phyloP scores from a whole-genome alignment of 1,140 invertebrate species.

The Bombus vancouverensis region DNA sequence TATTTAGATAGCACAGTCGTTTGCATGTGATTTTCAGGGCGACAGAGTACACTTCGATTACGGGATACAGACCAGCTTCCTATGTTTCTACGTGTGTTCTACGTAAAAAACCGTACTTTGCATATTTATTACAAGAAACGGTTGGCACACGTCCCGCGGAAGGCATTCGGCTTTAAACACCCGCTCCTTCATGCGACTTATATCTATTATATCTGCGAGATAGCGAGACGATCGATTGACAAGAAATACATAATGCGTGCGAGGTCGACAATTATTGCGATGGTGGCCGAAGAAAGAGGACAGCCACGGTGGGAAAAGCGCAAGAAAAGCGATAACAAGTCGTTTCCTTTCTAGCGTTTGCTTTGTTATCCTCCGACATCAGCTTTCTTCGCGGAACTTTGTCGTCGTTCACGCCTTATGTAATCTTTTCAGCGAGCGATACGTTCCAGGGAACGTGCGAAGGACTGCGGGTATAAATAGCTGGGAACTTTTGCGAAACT shows the following conservation, averaged over 20 bases:
- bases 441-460: not conserved
- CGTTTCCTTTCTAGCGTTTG: not conserved
- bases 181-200: constrained; percentile 45
- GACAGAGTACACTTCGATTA: constrained; percentile 3
- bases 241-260: constrained; percentile 22
- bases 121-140: constrained; percentile 65
- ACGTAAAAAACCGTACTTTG: constrained; percentile 63
- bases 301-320: not conserved
- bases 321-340: not conserved
- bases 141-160: constrained; percentile 42
- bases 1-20: constrained; percentile 43
- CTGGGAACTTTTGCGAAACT: not conserved
- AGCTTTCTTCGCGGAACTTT: not conserved
- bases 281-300: not conserved
- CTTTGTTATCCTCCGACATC: not conserved
- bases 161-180: constrained; percentile 61
- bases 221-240: constrained; percentile 39
- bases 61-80: constrained; percentile 42
- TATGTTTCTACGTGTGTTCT: constrained; percentile 40
- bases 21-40: constrained; percentile 53
- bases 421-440: not conserved
- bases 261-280: constrained; percentile 38
- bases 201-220: constrained; percentile 45
- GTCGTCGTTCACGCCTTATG: not conserved
- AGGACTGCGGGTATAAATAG: not conserved